Evolutionary conservation across 2,113 vertebrate genomes (phyloP).

Genomic region (Leucoraja erinaceus): DNA sequence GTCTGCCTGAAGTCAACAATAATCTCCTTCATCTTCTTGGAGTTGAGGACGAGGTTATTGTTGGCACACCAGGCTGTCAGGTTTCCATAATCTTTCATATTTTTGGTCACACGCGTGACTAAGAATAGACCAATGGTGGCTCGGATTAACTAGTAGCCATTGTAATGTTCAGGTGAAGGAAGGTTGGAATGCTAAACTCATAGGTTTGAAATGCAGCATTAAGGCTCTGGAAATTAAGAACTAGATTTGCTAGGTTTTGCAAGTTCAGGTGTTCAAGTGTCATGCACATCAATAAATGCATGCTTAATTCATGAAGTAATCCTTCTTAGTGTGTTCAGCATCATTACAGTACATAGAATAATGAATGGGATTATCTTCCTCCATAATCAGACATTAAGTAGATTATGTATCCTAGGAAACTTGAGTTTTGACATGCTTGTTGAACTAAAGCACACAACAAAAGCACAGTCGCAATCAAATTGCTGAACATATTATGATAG

Average conservation of each 20-base stretch:
- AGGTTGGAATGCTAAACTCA: slow-evolving; percentile 22
- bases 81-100: too few species aligned
- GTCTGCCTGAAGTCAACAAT: too few species aligned
- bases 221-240: slow-evolving; percentile 29
- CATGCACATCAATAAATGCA: slow-evolving; percentile 6
- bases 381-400: slow-evolving; percentile 32
- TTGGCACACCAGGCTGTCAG: too few species aligned
- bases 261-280: not conserved
- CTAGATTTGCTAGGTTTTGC: not conserved
- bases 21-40: too few species aligned
- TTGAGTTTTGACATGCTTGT: slow-evolving; percentile 23
- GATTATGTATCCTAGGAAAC: slow-evolving; percentile 36
- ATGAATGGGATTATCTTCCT: slow-evolving; percentile 38
- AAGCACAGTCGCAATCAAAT: slow-evolving; percentile 17
- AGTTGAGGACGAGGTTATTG: too few species aligned
- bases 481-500: slow-evolving; percentile 2
- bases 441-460: slow-evolving; percentile 23
- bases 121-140: not conserved
- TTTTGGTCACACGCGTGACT: too few species aligned
- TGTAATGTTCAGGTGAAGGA: slow-evolving; percentile 21
- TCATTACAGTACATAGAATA: slow-evolving; percentile 25
- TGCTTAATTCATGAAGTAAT: slow-evolving; percentile 36
- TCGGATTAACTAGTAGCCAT: not conserved
- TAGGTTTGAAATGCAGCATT: not conserved
- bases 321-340: slow-evolving; percentile 32